These are phyloP conservation scores for Drosophila ezoana DNA, from an alignment of 2,888 invertebrate genomes.

Conservation along the genomic window DNA sequence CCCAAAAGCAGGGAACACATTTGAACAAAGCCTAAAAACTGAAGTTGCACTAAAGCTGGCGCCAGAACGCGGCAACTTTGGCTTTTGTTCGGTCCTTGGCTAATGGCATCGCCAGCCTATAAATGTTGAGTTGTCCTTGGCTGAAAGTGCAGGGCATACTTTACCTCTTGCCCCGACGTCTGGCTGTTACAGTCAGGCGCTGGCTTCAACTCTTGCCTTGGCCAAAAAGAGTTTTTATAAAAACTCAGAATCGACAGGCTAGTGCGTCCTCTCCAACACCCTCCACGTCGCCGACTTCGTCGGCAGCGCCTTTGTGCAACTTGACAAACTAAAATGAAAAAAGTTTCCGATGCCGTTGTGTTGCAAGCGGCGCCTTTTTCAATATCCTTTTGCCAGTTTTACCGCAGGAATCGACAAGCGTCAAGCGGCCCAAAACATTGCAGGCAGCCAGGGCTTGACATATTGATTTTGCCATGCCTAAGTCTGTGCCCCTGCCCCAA, in stretches of 20 bases:
- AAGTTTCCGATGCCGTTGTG: conserved; percentile 68
- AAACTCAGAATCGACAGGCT: conserved; percentile 59
- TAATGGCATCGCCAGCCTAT: conserved; percentile 41
- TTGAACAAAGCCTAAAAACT: conserved; percentile 25
- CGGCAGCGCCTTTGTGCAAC: conserved; percentile 70
- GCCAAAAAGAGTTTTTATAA: conserved; percentile 40
- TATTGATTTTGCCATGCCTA: conserved; percentile 60
- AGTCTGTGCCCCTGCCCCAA: not conserved
- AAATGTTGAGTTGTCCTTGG: conserved; percentile 63
- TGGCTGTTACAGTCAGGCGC: not conserved
- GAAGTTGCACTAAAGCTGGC: conserved; percentile 36
- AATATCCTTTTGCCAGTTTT: conserved; percentile 61
- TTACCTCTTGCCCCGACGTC: not conserved
- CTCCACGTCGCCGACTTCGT: conserved; percentile 28
- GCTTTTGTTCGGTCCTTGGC: conserved; percentile 15
- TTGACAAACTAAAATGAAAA: conserved; percentile 81
- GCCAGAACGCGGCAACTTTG: conserved; percentile 25
- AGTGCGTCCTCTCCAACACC: conserved; percentile 11
- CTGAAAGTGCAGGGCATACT: conserved; percentile 13
- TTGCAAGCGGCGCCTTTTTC: conserved; percentile 77
- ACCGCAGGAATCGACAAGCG: conserved; percentile 41
- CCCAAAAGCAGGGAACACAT: conserved; percentile 47
- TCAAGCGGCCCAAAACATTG: conserved; percentile 36
- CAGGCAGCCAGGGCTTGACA: conserved; percentile 56
- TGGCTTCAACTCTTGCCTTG: conserved; percentile 6